Evolutionary conservation across 2,888 invertebrate species (phyloP).

Genomic region (Apotomis capreana): DNA sequence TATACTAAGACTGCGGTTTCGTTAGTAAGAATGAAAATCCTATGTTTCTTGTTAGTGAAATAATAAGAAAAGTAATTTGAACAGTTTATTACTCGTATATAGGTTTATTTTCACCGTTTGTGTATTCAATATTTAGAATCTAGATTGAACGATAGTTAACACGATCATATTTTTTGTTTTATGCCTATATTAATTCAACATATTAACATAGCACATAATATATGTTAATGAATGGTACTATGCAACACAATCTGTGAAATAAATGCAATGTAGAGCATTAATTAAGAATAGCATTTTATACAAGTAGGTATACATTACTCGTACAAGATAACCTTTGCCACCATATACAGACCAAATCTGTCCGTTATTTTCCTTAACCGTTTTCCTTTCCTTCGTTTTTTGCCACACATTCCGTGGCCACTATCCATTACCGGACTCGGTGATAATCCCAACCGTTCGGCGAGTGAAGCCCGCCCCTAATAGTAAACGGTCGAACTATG

Average conservation of each 20-base stretch:
- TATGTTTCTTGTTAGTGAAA: neutral
- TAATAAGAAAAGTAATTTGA: too few species aligned
- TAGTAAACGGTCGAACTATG: conserved; percentile 14
- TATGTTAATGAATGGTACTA: too few species aligned
- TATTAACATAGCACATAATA: too few species aligned
- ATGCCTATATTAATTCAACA: too few species aligned
- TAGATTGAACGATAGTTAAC: too few species aligned
- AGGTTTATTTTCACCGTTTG: too few species aligned
- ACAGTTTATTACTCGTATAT: too few species aligned
- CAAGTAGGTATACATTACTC: neutral
- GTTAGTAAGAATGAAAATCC: neutral
- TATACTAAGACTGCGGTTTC: conserved; percentile 19
- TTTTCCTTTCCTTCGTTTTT: neutral
- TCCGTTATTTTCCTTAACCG: neutral
- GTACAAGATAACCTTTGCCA: neutral
- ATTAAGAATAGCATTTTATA: too few species aligned
- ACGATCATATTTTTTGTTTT: too few species aligned
- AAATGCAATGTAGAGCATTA: too few species aligned
- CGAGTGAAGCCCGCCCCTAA: conserved; percentile 11
- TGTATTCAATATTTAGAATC: too few species aligned
- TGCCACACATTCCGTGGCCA: neutral
- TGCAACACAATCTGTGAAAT: too few species aligned
- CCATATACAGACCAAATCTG: neutral
- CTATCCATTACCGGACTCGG: neutral
- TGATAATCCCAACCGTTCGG: neutral